Base-by-base conservation (phyloP, 2,113 vertebrate genomes). In the Megaleporinus macrocephalus region DNA sequence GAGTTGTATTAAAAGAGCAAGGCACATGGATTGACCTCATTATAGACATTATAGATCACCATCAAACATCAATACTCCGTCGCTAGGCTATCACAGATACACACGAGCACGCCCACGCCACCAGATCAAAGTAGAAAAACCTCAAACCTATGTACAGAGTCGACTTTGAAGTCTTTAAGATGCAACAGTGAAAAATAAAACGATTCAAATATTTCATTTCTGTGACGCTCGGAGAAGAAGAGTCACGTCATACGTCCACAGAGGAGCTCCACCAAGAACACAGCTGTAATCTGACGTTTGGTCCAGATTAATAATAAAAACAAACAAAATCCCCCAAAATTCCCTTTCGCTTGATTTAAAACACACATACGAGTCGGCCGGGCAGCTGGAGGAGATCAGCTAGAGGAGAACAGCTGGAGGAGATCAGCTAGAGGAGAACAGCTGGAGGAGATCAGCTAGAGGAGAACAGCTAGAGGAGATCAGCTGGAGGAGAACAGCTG, bases 1-100 rank as follows among this genome's bases (percentile, higher is more conserved):
- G 51, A 29, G 70, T 33, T 61, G 16, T 1, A 12, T 70, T 62
- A 69, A 82, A 78, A 68, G 57, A 78, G 47, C 33, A 82, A 82
- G 73, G 75, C 84, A 82, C 70, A 69, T 78, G 80, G 55, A 76
- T 51, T 18, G 26, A 74, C 75, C 18, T n/a, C 41, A 70, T 36
- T 76, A 59, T 59, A 41, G 27, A 16, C 41, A 70, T 36, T 76
- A 59, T 59, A 41, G 27, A 16, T 75, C 30, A 85, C 61, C 29
- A 73, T 82, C 41, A 75, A 79, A 83, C 63, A 73, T 26, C 27
- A 29, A 82, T 22, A 82, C 57, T 66, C 49, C 71, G 55, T 72
- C 59, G 78, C 73, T 73, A 83, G 62, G 57, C 65, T 78, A 76
- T 74, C 33, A 83, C 73, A 49, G n/a, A 59, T 53, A 30, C 24